Conservation (phyloP, 2,888 invertebrate genomes). For the Dastarcus helophoroides region DNA sequence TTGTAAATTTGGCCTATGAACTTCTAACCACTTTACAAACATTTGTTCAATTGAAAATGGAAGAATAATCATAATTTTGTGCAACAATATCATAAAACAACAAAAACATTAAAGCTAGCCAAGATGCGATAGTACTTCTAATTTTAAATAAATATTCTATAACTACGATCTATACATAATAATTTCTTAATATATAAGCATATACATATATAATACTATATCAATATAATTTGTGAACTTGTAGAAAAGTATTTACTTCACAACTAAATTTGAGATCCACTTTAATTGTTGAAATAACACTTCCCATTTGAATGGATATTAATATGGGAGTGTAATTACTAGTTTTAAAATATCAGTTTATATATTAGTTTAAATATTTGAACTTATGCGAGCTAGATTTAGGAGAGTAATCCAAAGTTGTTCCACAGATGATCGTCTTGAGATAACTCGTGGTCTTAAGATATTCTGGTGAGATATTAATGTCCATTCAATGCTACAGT, state of each 20-base stretch:
- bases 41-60: constrained; percentile 5
- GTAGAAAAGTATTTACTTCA: constrained; percentile 6
- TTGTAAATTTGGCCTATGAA: constrained; percentile 1
- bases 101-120: constrained; percentile 16
- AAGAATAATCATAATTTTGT: constrained; percentile 10
- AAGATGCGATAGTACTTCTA: constrained; percentile 11
- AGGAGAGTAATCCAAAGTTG: too few species aligned
- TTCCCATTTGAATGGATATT: neutral
- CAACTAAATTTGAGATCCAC: constrained; percentile 10
- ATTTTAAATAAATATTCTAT: constrained; percentile 19
- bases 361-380: too few species aligned
- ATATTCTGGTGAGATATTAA: too few species aligned
- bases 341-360: too few species aligned
- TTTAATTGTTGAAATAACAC: constrained; percentile 4
- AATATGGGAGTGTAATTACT: too few species aligned
- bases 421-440: too few species aligned
- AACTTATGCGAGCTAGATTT: too few species aligned
- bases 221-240: constrained; percentile 14
- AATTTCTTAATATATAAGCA: constrained; percentile 14
- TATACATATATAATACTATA: constrained; percentile 21
- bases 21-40: too few species aligned
- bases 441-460: too few species aligned
- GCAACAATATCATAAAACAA: constrained; percentile 10
- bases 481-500: too few species aligned
- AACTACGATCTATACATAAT: constrained; percentile 18